These are phyloP conservation scores for Zaprionus davidi DNA, from an alignment of 1,140 invertebrate species.

Conservation along the genomic window DNA sequence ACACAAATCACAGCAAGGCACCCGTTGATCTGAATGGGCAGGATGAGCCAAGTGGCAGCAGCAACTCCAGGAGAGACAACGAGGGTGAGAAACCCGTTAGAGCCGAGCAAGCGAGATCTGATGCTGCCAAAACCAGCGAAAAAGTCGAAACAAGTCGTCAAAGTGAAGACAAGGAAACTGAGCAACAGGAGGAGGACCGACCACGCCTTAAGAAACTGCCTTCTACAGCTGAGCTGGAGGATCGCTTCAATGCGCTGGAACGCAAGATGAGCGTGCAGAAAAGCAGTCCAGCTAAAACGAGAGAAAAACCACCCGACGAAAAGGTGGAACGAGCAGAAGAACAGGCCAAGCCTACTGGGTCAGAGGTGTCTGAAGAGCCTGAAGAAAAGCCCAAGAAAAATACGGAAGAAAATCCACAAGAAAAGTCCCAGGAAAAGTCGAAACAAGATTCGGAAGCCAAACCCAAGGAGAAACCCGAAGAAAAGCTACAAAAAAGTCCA, in stretches of 20 bases:
- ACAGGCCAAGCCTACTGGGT: not conserved
- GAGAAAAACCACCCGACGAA: slow-evolving; percentile 74
- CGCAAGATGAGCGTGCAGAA: slow-evolving; percentile 70
- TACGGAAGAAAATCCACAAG: not conserved
- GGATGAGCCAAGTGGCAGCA: slow-evolving; percentile 20
- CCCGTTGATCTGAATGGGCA: slow-evolving; percentile 51
- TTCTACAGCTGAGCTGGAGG: slow-evolving; percentile 75
- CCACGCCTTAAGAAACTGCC: slow-evolving; percentile 71
- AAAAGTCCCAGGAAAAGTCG: not conserved
- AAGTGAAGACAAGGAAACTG: slow-evolving; percentile 1
- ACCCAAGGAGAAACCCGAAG: not conserved
- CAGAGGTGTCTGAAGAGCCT: not conserved
- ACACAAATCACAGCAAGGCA: slow-evolving; percentile 41
- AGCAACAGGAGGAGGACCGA: slow-evolving; percentile 19
- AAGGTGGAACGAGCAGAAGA: not conserved
- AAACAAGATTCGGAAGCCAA: not conserved
- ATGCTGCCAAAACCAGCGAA: slow-evolving; percentile 17
- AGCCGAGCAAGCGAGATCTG: slow-evolving; percentile 28
- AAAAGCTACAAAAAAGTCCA: not conserved
- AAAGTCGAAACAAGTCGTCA: slow-evolving; percentile 21
- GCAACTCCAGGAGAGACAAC: slow-evolving; percentile 30
- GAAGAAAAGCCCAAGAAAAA: not conserved
- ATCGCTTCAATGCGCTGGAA: slow-evolving; percentile 76
- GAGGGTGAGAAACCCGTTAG: slow-evolving; percentile 36
- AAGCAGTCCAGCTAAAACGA: slow-evolving; percentile 59